Percentiles rank a stretch among this genome's conserved stretches.
Evolutionary conservation across 2,113 vertebrate genomes (phyloP).

Genomic region (Carassius carassius): DNA sequence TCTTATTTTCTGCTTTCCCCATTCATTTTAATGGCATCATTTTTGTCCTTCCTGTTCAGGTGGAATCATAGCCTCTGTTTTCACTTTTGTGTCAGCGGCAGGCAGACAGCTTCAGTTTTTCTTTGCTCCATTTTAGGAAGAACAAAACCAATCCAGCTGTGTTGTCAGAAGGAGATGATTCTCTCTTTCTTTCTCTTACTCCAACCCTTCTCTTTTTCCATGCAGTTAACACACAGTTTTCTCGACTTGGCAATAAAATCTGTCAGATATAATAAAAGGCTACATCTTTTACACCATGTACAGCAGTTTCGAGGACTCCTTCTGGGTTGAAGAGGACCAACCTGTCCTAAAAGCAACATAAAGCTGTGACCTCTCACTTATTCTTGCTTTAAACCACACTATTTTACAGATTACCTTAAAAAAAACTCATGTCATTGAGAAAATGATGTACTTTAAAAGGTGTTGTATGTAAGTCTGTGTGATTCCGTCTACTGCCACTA

Average conservation of each 20-base stretch:
- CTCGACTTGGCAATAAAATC: slow-evolving; percentile 63
- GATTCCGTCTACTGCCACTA: too few relatives aligned
- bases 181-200: slow-evolving; percentile 26
- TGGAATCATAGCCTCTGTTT: slow-evolving; percentile 42
- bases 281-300: slow-evolving; percentile 68
- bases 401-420: neutral
- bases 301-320: slow-evolving; percentile 36
- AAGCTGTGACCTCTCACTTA: slow-evolving; percentile 24
- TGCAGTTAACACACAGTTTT: slow-evolving; percentile 52
- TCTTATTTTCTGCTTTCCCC: neutral
- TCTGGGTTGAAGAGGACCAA: slow-evolving; percentile 26
- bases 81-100: slow-evolving; percentile 25
- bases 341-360: slow-evolving; percentile 3
- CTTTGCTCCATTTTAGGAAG: slow-evolving; percentile 30
- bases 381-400: neutral
- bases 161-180: slow-evolving; percentile 65
- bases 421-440: neutral
- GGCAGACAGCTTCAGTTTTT: slow-evolving; percentile 45
- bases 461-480: too few relatives aligned
- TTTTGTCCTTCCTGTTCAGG: slow-evolving; percentile 43
- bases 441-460: neutral
- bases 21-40: slow-evolving; percentile 42
- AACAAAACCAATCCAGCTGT: slow-evolving; percentile 68
- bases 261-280: slow-evolving; percentile 72
- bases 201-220: slow-evolving; percentile 19